Evolutionary conservation across 2,797 vertebrate species (phyloP).

Genomic region (Sorex maritimensis): DNA sequence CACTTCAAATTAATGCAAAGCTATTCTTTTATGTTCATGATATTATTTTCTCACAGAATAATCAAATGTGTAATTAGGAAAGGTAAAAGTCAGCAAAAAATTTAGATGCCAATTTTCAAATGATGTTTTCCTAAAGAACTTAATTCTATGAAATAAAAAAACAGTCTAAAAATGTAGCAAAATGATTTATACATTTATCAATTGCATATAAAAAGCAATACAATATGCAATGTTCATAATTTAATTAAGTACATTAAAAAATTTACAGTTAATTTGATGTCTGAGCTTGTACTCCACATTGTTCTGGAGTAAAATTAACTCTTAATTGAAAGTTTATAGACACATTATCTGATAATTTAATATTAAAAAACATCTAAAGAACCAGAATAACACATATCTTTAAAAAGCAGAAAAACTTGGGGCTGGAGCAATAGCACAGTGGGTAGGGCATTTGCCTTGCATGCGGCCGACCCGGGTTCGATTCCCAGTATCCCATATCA

Average conservation of each 20-base stretch:
- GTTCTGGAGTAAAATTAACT: conserved; percentile 47
- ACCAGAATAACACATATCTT: background rate
- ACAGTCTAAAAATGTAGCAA: conserved; percentile 63
- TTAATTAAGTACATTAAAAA: conserved; percentile 70
- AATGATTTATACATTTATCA: conserved; percentile 63
- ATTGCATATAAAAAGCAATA: conserved; percentile 65
- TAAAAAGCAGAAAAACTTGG: conserved; percentile 16
- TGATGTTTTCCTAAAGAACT: conserved; percentile 86
- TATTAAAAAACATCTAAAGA: conserved; percentile 54
- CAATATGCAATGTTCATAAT: conserved; percentile 65
- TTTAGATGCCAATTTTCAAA: conserved; percentile 71
- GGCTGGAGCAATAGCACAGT: no score
- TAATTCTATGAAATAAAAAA: conserved; percentile 73
- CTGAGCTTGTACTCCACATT: conserved; percentile 45
- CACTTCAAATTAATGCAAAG: conserved; percentile 53
- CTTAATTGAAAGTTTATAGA: conserved; percentile 57
- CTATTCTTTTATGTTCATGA: conserved; percentile 56
- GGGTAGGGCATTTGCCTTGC: no score
- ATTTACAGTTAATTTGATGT: conserved; percentile 56
- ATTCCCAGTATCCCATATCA: no score
- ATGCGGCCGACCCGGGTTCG: no score
- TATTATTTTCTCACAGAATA: conserved; percentile 68
- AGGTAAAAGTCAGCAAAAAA: conserved; percentile 72
- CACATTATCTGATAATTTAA: conserved; percentile 7
- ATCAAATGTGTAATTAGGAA: conserved; percentile 68